Conservation (phyloP, 2,888 invertebrate species). For the Dastarcus helophoroides region DNA sequence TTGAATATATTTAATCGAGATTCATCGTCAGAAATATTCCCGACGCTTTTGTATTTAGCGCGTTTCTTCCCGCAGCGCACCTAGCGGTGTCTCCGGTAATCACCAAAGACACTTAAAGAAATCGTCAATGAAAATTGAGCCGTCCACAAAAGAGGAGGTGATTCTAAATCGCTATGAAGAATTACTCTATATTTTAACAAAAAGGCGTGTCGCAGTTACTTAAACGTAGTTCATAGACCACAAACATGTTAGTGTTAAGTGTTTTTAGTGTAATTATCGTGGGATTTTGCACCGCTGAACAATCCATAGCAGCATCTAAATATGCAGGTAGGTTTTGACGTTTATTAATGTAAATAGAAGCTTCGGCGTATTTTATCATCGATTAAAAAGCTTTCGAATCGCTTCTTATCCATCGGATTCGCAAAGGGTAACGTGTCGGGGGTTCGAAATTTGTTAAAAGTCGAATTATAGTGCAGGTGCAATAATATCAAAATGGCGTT, state of each 20-base stretch:
- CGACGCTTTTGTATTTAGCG: no score
- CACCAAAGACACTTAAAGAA: not conserved
- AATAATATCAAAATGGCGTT: not conserved
- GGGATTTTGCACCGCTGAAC: conserved; percentile 13
- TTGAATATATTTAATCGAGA: no score
- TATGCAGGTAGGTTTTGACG: conserved; percentile 16
- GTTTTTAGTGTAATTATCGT: conserved; percentile 19
- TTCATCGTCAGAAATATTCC: no score
- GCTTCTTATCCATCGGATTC: no score
- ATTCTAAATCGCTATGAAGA: conserved; percentile 1
- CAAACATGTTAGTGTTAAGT: conserved; percentile 19
- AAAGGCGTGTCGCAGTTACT: not conserved
- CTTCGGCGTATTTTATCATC: not conserved
- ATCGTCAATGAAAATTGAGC: conserved; percentile 1
- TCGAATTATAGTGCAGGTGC: not conserved
- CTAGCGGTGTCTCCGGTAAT: not conserved
- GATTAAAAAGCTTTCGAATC: no score
- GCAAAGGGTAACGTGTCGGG: not conserved
- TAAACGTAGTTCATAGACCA: conserved; percentile 7
- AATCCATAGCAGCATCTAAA: conserved; percentile 13
- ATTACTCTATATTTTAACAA: not conserved
- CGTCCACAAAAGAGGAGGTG: conserved; percentile 1
- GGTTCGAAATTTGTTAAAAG: not conserved
- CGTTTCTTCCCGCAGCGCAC: no score
- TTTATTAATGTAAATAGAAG: not conserved